Evolutionary conservation across 2,797 vertebrate species (phyloP).

Genomic region (Tympanoctomys barrerae): DNA sequence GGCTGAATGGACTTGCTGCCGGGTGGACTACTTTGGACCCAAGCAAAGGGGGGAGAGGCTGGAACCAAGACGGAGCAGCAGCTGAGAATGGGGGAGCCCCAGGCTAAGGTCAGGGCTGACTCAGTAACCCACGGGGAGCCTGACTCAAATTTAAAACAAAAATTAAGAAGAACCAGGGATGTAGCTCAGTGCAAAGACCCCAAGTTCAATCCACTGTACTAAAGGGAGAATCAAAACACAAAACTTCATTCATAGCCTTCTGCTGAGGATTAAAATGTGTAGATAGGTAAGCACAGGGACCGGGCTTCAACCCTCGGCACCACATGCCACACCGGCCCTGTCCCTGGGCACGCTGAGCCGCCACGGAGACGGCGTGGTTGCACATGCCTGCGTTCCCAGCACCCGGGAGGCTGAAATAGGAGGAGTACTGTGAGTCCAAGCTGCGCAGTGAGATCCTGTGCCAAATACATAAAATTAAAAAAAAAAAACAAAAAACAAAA

Average conservation of each 20-base stretch:
- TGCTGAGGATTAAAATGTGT: neutral
- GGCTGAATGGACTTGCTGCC: conserved; percentile 50
- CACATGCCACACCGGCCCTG: too few species aligned
- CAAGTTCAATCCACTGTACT: neutral
- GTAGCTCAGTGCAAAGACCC: neutral
- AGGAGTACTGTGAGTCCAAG: too few species aligned
- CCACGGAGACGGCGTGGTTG: too few species aligned
- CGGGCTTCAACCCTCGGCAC: too few species aligned
- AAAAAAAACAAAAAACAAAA: neutral
- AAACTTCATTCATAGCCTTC: neutral
- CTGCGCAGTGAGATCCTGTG: too few species aligned
- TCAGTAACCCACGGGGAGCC: neutral
- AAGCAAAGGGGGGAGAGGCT: conserved; percentile 46
- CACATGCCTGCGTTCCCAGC: too few species aligned
- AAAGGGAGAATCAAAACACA: neutral
- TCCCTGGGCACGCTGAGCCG: too few species aligned
- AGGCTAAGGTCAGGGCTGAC: neutral
- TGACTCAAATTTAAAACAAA: neutral
- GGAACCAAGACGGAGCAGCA: conserved; percentile 10
- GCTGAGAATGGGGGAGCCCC: neutral
- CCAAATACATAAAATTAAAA: too few species aligned
- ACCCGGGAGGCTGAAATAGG: too few species aligned
- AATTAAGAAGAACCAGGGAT: neutral
- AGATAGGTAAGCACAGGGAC: too few species aligned
- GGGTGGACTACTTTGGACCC: conserved; percentile 63